phyloP scores from a whole-genome alignment of 2,797 vertebrate species.

The Phalanger gymnotis region DNA sequence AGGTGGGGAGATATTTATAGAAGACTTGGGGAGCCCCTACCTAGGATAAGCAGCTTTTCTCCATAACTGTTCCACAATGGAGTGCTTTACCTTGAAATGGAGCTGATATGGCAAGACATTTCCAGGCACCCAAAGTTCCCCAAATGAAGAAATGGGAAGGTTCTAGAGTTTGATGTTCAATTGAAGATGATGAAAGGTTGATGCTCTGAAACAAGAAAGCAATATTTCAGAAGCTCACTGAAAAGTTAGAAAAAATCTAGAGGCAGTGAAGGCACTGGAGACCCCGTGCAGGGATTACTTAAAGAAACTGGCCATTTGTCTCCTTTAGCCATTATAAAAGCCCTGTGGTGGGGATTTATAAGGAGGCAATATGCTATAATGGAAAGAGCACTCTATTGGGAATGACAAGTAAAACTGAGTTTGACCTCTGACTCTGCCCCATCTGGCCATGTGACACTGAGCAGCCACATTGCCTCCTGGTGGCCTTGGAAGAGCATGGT shows the following conservation, averaged over 20 bases:
- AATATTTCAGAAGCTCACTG: not conserved
- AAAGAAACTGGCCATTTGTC: not conserved
- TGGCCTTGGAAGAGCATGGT: not conserved
- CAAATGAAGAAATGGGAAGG: not conserved
- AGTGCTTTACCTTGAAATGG: not conserved
- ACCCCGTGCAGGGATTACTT: not conserved
- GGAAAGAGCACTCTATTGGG: not conserved
- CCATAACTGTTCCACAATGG: not conserved
- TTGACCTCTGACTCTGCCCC: not conserved
- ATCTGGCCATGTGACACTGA: not conserved
- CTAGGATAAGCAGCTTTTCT: not conserved
- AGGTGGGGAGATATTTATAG: not conserved
- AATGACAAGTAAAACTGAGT: not conserved
- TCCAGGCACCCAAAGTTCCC: not conserved
- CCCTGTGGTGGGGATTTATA: not conserved
- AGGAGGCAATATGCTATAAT: not conserved
- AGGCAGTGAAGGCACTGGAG: not conserved
- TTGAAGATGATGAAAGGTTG: not conserved
- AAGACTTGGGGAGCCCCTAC: not conserved
- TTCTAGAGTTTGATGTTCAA: not conserved
- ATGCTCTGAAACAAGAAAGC: not conserved
- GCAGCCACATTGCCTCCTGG: not conserved
- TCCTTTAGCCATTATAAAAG: not conserved
- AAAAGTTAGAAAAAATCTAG: not conserved
- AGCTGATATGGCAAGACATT: not conserved